Percentiles rank a stretch among this genome's conserved stretches.
These are phyloP conservation scores for Spheniscus mendiculus DNA, from an alignment of 2,113 vertebrate species.

Conservation along the genomic window DNA sequence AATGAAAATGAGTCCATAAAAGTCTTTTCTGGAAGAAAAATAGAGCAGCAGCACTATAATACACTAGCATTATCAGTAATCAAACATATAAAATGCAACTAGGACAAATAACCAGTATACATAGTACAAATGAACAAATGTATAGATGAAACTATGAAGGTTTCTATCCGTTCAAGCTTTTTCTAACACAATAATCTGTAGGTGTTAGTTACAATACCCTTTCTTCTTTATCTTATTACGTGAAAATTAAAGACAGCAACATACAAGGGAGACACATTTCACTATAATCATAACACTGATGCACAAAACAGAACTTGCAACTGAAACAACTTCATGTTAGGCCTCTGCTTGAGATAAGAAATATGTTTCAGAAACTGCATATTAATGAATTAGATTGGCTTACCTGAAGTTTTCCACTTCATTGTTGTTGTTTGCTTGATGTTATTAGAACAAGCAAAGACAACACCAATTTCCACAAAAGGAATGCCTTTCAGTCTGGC, in stretches of 20 bases:
- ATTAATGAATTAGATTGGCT: background rate
- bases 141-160: background rate
- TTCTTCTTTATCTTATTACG: background rate
- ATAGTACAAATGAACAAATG: background rate
- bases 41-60: background rate
- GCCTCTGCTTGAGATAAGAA: background rate
- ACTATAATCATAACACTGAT: background rate
- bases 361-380: background rate
- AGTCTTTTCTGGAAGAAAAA: background rate
- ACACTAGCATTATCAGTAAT: background rate
- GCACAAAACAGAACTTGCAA: background rate
- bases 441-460: background rate
- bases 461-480: background rate
- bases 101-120: background rate
- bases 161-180: background rate
- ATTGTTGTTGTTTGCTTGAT: background rate
- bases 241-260: background rate
- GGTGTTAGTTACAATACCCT: background rate
- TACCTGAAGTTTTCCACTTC: background rate
- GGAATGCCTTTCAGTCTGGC: fast-evolving
- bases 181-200: background rate
- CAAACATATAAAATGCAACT: background rate
- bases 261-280: background rate
- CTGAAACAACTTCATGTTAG: background rate
- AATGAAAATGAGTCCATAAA: background rate